A percentile compares a stretch with the other conserved stretches of the same genome.
Evolutionary conservation across 2,113 vertebrate species (phyloP).

Genomic region (Melospiza georgiana): DNA sequence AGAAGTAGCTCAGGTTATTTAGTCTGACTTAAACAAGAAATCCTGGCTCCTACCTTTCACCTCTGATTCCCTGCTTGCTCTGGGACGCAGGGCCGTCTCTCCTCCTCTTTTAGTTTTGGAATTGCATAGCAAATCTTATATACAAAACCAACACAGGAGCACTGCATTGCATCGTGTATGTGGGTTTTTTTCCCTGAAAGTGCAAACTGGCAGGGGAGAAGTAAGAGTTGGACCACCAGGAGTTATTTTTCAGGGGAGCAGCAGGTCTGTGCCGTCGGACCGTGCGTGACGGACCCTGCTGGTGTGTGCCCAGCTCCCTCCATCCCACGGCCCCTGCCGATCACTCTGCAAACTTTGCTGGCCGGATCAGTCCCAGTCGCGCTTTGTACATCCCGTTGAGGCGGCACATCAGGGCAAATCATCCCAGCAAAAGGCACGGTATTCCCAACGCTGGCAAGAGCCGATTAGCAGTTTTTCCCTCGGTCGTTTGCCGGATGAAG

Average conservation of each 20-base stretch:
- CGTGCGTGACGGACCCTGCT: not conserved
- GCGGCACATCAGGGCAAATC: not conserved
- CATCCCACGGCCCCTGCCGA: not conserved
- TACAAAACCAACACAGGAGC: slow-evolving; percentile 48
- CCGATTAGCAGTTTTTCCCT: not conserved
- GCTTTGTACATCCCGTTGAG: slow-evolving; percentile 60
- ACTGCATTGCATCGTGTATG: slow-evolving; percentile 19
- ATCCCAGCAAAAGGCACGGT: slow-evolving; percentile 63
- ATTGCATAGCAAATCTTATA: slow-evolving; percentile 66
- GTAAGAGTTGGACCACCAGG: not conserved
- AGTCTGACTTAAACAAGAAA: slow-evolving; percentile 38
- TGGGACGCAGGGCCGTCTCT: slow-evolving; percentile 25
- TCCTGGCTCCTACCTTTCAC: slow-evolving; percentile 65
- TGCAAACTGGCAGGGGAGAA: not conserved
- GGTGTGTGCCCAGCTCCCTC: not conserved
- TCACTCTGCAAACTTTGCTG: slow-evolving; percentile 36
- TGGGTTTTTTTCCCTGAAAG: slow-evolving; percentile 22
- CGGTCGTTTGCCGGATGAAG: not conserved
- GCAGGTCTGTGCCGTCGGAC: not conserved
- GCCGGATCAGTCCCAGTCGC: not conserved
- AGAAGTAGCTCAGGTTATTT: slow-evolving; percentile 13
- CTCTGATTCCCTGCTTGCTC: slow-evolving; percentile 48
- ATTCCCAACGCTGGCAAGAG: slow-evolving; percentile 40
- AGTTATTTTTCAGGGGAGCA: slow-evolving; percentile 26
- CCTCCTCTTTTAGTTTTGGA: slow-evolving; percentile 50